Base-by-base conservation (phyloP, 2,113 vertebrate species). In the Pyxicephalus adspersus region DNA sequence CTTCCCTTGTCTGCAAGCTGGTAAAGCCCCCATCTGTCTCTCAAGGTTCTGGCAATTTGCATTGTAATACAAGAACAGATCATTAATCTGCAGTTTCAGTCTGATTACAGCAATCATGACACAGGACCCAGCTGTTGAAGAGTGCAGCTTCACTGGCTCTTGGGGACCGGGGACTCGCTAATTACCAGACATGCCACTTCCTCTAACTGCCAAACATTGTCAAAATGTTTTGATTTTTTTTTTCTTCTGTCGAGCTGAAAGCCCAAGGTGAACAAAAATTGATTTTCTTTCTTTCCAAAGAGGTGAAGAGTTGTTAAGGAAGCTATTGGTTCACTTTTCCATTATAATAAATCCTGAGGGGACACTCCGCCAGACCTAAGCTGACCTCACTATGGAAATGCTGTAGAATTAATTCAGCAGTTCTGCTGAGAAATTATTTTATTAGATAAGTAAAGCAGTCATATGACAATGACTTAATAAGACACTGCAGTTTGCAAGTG, bases 361-460 rank as follows among this genome's bases (percentile, higher is more conserved):
- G 71, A 78, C 73, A 74, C 0, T 0, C 65, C 81, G 82, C 55
- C 45, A 85, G 84, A 76, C 85, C 83, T 87, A 60, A 64, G 61
- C 64, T 78, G 76, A 83, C 83, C 84, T 86, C 80, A n/a, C 72
- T 83, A 72, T 71, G 55, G 23, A 83, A 54, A 76, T 77, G 28
- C 68, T 79, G 8, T 76, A 50, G 72, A 38, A 67, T 84, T 74
- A 68, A 81, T 85, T 86, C 84, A 85, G 75, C 73, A 80, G 52
- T 77, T 75, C 80, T 82, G 50, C 77, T 79, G 73, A 86, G 84
- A 34, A 78, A 77, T 83, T 83, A 79, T 80, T 84, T 86, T 72
- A 85, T 83, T 84, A 58, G 7, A 19, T 67, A 29, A 84, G 67
- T 83, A 83, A 76, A 87, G 84, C 83, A 84, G 84, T 85, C 78